Percentiles rank a stretch among this genome's conserved stretches.
phyloP scores from a whole-genome alignment of 2,888 invertebrate species.

The Exocentrus adspersus region DNA sequence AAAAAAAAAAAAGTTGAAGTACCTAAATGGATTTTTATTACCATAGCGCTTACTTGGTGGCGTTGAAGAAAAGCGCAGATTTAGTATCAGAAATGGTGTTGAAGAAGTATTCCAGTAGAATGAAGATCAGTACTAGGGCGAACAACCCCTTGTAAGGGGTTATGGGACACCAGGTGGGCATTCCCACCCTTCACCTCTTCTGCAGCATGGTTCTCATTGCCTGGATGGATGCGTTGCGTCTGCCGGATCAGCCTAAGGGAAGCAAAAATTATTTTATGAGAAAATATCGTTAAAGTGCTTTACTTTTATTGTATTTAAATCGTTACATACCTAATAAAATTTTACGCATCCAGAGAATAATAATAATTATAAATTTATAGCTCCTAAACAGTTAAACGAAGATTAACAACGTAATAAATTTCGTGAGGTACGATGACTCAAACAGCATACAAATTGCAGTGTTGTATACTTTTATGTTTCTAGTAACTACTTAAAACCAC shows the following conservation, averaged over 20 bases:
- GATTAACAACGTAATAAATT: too few relatives aligned
- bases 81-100: slow-evolving; percentile 71
- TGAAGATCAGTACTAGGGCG: slow-evolving; percentile 71
- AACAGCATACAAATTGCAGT: too few relatives aligned
- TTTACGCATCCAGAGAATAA: too few relatives aligned
- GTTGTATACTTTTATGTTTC: too few relatives aligned
- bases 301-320: too few relatives aligned
- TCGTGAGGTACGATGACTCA: too few relatives aligned
- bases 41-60: slow-evolving; percentile 62
- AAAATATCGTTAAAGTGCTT: too few relatives aligned
- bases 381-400: too few relatives aligned
- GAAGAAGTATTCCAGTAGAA: slow-evolving; percentile 76
- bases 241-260: background rate
- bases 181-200: slow-evolving; percentile 58
- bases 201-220: slow-evolving; percentile 31
- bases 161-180: slow-evolving; percentile 62
- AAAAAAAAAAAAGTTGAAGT: background rate
- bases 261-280: too few relatives aligned
- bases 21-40: background rate
- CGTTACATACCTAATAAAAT: too few relatives aligned
- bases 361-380: too few relatives aligned
- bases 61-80: slow-evolving; percentile 62
- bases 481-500: too few relatives aligned
- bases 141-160: slow-evolving; percentile 69
- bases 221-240: slow-evolving; percentile 8